These are phyloP conservation scores for Cyanistes caeruleus DNA, from an alignment of 2,113 vertebrate species.

Conservation along the genomic window DNA sequence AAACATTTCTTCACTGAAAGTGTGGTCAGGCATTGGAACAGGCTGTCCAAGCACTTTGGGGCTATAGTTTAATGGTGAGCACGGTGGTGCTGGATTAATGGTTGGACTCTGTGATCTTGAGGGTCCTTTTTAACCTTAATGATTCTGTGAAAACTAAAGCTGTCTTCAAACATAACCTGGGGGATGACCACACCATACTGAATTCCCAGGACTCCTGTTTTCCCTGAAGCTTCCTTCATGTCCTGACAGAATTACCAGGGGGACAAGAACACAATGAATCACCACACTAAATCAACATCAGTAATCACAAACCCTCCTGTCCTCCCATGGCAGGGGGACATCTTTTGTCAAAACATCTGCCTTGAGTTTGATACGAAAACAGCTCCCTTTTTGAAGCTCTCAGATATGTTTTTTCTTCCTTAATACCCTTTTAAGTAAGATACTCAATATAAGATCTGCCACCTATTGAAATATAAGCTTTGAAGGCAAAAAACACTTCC, in stretches of 20 bases:
- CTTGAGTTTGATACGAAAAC: background rate
- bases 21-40: background rate
- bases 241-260: background rate
- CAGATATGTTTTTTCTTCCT: background rate
- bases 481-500: background rate
- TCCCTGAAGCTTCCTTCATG: background rate
- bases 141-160: background rate
- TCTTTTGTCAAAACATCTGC: background rate
- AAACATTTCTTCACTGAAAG: background rate
- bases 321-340: background rate
- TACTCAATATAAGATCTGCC: background rate
- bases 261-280: background rate
- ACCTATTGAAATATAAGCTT: background rate
- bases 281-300: background rate
- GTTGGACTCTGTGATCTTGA: background rate
- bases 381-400: background rate
- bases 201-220: background rate
- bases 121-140: background rate
- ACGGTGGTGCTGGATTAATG: background rate
- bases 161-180: background rate
- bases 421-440: background rate
- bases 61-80: background rate
- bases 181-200: fast-evolving
- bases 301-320: background rate
- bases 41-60: background rate